Evolutionary conservation across 2,113 vertebrate species (phyloP).

Genomic region (Cyanistes caeruleus): DNA sequence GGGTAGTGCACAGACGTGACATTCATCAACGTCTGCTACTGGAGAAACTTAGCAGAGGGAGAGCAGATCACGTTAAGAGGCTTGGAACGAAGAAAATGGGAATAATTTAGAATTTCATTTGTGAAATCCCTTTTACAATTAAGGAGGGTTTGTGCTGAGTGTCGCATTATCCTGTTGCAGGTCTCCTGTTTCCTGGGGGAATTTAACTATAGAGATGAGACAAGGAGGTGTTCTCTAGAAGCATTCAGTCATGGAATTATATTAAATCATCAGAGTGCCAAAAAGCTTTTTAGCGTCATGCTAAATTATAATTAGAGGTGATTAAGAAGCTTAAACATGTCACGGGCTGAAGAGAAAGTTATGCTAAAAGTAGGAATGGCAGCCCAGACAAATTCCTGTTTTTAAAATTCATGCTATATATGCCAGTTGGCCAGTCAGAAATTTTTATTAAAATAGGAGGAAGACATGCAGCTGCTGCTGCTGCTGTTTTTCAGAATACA

Average conservation of each 20-base stretch:
- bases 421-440: neutral
- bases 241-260: slow-evolving; percentile 43
- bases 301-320: slow-evolving; percentile 48
- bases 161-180: slow-evolving; percentile 8
- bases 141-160: neutral
- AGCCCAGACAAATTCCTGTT: slow-evolving; percentile 26
- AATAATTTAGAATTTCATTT: slow-evolving; percentile 53
- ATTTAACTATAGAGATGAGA: slow-evolving; percentile 36
- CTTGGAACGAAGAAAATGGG: slow-evolving; percentile 13
- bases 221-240: slow-evolving; percentile 21
- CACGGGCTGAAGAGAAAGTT: slow-evolving; percentile 9
- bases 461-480: neutral
- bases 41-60: neutral
- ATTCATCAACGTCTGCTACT: neutral
- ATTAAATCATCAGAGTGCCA: slow-evolving; percentile 44
- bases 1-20: neutral
- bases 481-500: neutral
- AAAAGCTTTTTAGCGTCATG: slow-evolving; percentile 26
- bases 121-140: slow-evolving; percentile 47
- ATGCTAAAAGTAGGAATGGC: slow-evolving; percentile 18
- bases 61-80: slow-evolving; percentile 1
- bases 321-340: slow-evolving; percentile 49
- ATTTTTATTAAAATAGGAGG: neutral
- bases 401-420: slow-evolving; percentile 26
- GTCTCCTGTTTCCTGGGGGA: slow-evolving; percentile 19